Conservation (phyloP, 2,888 invertebrate genomes). For the Metopia argyrocephala region DNA sequence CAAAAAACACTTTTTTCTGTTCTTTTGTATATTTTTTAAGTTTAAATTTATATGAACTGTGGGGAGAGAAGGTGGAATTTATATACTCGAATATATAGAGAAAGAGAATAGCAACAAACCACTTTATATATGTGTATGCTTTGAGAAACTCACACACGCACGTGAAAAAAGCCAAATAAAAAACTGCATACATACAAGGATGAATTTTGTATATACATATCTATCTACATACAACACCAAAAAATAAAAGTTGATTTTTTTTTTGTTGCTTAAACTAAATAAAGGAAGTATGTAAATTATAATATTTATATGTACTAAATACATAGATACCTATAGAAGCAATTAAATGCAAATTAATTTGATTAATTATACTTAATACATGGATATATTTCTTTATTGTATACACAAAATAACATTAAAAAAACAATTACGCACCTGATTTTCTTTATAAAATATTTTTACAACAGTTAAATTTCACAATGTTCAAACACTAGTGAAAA, state of each 20-base stretch:
- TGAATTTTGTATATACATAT: constrained; percentile 4
- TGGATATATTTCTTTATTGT: not conserved
- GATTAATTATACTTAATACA: not conserved
- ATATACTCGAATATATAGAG: not conserved
- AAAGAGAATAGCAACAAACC: constrained; percentile 12
- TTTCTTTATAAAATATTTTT: constrained; percentile 1
- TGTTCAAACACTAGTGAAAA: not conserved
- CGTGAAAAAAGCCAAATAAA: constrained; percentile 22
- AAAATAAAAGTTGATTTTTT: constrained; percentile 30
- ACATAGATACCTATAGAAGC: not conserved
- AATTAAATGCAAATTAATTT: constrained; percentile 5
- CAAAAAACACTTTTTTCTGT: not conserved
- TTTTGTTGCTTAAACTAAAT: constrained; percentile 18
- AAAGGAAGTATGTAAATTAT: constrained; percentile 4
- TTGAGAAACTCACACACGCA: constrained; percentile 8
- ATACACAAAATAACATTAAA: not conserved
- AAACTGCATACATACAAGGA: constrained; percentile 24
- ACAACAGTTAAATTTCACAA: not conserved
- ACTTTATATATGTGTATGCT: too few relatives aligned
- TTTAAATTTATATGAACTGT: too few relatives aligned
- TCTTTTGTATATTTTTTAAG: not conserved
- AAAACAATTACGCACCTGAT: constrained; percentile 23
- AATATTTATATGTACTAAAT: not conserved
- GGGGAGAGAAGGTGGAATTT: constrained; percentile 23
- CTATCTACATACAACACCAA: too few relatives aligned